Base-by-base conservation (phyloP, 92 coral and sea anemone genomes). In the Anthopleura xanthogrammica region DNA sequence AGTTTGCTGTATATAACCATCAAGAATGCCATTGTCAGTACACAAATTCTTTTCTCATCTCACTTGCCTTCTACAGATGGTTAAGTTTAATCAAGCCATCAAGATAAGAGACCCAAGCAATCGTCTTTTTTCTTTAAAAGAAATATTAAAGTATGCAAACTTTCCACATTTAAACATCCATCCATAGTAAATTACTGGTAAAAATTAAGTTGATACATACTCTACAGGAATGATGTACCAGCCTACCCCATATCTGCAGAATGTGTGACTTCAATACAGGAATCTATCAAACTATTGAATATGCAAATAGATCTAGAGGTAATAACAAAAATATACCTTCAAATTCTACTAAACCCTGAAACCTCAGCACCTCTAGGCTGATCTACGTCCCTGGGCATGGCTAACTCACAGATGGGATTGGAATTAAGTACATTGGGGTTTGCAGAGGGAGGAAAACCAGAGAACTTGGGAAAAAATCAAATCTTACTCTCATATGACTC, bases 221-320 rank as follows among this genome's bases (percentile, higher is more conserved):
- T 62, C 12, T n/a, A 39, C 58, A 91, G 92, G 75, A 88, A 76
- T 39, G 86, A 93, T 75, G 89, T 92, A 74, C 86, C 91, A 36
- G 85, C 88, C 16, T 85, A 86, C 77, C 88, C 93, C 6, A 85
- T 86, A 72, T 87, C 95, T 40, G 79, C 86, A 7, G 96, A 94
- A 52, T 77, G 85, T 62, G 87, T 93, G 12, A 80, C 90, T 29
- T 62, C 89, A 22, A 82, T 92, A 19, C 82, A 83, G 11, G 99
- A 96, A 57, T 91, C 92, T 77, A 90, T 90, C 72, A 88, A 86
- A 72, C 88, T 96, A 12, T 82, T 96, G 39, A 91, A 96, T 57
- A 81, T 90, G 74, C 99, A 96, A 72, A 84, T 94, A 41, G 46
- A 76, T 20, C 80, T 96, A n/a, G 99, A 96, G 95, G 99, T 96